Evolutionary conservation across 2,113 vertebrate species (phyloP), one percentile per base, ranked within the genome.

Genomic region (Athene cunicularia): DNA sequence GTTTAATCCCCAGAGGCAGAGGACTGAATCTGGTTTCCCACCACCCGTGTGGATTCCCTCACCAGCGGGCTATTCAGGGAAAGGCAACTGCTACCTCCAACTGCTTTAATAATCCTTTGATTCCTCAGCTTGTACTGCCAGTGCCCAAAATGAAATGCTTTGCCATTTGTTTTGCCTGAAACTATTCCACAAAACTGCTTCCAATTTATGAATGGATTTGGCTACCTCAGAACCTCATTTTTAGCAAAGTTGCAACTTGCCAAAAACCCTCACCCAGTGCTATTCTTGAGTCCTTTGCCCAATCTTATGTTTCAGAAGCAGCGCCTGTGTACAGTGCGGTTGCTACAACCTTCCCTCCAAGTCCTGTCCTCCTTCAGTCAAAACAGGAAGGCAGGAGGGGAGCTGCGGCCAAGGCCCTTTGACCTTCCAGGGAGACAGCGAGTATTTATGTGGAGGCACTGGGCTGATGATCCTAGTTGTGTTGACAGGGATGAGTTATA

Each of bases 91-190:
- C 67, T 93, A 91, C 92, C 81, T 96, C 87, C 90, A 62, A 93
- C 77, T 90, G 71, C 84, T 88, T 96, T 95, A 94, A 96, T 94
- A 96, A 96, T 97, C 86, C 71, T 96, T 94, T 96, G 93, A 97
- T 97, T 96, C 92, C 93, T 97, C 90, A 90, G 84, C 92, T 96
- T 94, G 95, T 96, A 93, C 96, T 96, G 96, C 93, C 96, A 96
- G 93, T 95, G 93, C 96, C 96, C 96, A 91, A 96, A 96, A 91
- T 95, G 77, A 97, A 97, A 95, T 11, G 71, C 74, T 94, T 95
- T 95, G 93, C 96, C 96, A 94, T 95, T 97, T 96, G 87, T 96
- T 97, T 95, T 96, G 96, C 96, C 95, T 97, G 96, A 97, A 97
- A 97, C 93, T 87, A 92, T 96, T 96, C 96, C 96, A 95, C 92